A percentile compares a stretch with the other conserved stretches of the same genome.
Evolutionary conservation across 1,140 invertebrate species (phyloP).

Genomic region (Lordiphosa collinella): DNA sequence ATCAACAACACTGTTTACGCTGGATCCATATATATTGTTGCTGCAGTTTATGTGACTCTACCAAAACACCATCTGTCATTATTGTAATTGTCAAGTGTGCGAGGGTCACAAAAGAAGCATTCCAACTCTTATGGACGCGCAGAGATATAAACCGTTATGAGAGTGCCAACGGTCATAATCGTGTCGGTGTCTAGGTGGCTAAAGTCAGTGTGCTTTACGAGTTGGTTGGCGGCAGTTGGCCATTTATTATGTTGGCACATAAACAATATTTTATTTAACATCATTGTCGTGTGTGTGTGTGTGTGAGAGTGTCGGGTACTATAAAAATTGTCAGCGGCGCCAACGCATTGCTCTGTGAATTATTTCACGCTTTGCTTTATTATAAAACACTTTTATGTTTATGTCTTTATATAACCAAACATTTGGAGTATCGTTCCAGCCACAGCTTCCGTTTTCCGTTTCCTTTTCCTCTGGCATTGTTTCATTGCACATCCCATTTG

Average conservation of each 20-base stretch:
- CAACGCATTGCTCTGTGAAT: conserved; percentile 56
- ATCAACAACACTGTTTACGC: background rate
- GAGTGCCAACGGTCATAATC: conserved; percentile 43
- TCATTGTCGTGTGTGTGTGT: conserved; percentile 45
- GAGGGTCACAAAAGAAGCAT: conserved; percentile 11
- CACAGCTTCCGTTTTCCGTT: conserved; percentile 33
- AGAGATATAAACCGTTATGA: conserved; percentile 52
- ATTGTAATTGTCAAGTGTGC: conserved; percentile 53
- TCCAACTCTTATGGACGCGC: conserved; percentile 33
- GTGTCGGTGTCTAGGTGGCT: conserved; percentile 37
- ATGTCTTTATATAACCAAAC: conserved; percentile 74
- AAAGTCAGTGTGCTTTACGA: conserved; percentile 48
- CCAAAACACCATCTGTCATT: conserved; percentile 58
- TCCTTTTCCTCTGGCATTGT: conserved; percentile 60
- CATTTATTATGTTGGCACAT: conserved; percentile 76
- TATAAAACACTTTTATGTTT: conserved; percentile 76
- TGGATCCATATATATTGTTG: background rate
- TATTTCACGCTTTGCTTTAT: conserved; percentile 77
- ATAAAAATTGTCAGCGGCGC: conserved; percentile 72
- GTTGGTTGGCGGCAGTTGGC: conserved; percentile 60
- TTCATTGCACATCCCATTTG: conserved; percentile 65
- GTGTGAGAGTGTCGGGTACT: conserved; percentile 23
- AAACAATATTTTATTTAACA: conserved; percentile 78
- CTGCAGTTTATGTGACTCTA: conserved; percentile 25
- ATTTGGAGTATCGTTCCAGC: conserved; percentile 18